Percentiles rank a stretch among this genome's conserved stretches.
These are phyloP conservation scores for Drosophila putrida DNA, from an alignment of 2,888 invertebrate genomes.

Conservation along the genomic window DNA sequence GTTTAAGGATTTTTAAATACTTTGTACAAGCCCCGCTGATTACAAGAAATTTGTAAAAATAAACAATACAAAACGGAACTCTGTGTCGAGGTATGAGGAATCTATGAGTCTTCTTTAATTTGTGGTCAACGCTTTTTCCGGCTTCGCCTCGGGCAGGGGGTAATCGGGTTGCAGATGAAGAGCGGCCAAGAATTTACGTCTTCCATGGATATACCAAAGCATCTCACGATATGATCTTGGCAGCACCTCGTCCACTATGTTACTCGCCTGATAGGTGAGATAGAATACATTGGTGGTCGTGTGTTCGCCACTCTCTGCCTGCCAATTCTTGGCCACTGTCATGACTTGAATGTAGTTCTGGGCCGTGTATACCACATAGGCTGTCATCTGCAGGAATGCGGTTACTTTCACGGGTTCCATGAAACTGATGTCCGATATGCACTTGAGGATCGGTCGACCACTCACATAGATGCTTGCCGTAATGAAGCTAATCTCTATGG, in stretches of 20 bases:
- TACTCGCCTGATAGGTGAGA: constrained; percentile 87
- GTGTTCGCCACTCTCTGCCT: constrained; percentile 70
- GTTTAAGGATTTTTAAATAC: constrained; percentile 76
- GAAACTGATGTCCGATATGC: constrained; percentile 91
- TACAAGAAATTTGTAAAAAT: constrained; percentile 73
- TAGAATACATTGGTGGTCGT: constrained; percentile 90
- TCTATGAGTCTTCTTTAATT: constrained; percentile 36
- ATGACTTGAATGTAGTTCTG: constrained; percentile 88
- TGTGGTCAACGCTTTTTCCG: neutral
- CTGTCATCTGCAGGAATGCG: constrained; percentile 89
- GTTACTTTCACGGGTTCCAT: constrained; percentile 90
- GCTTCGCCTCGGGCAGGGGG: neutral
- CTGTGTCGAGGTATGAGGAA: constrained; percentile 66
- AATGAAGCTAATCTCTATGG: constrained; percentile 90
- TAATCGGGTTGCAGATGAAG: constrained; percentile 54
- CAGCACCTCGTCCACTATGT: constrained; percentile 86
- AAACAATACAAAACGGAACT: constrained; percentile 69
- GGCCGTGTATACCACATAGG: constrained; percentile 88
- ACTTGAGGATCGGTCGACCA: constrained; percentile 87
- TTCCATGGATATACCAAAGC: constrained; percentile 87
- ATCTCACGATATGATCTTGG: constrained; percentile 89
- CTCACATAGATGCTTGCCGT: constrained; percentile 88
- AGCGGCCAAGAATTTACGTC: constrained; percentile 85
- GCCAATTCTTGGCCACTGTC: constrained; percentile 88
- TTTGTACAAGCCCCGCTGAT: constrained; percentile 70